Evolutionary conservation across 2,888 invertebrate genomes (phyloP).

Genomic region (Xestia xanthographa): DNA sequence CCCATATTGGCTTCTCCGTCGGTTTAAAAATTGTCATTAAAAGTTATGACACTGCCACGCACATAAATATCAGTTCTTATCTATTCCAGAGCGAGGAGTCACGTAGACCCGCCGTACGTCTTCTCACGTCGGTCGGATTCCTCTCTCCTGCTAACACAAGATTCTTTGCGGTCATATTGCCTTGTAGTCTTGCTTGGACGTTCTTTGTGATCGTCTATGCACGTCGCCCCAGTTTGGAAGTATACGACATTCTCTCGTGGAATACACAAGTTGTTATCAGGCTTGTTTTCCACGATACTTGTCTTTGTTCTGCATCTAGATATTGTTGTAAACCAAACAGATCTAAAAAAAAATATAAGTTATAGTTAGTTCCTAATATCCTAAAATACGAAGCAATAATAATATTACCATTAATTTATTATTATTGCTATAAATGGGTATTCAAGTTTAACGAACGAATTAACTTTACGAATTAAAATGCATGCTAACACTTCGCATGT

Average conservation of each 20-base stretch:
- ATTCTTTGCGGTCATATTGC: slow-evolving; percentile 39
- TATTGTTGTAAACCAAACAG: neutral
- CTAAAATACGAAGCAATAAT: no score
- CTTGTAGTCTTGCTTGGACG: slow-evolving; percentile 21
- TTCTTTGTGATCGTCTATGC: slow-evolving; percentile 22
- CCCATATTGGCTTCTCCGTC: neutral
- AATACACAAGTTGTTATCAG: slow-evolving; percentile 4
- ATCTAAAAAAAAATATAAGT: neutral
- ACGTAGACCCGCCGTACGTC: slow-evolving; percentile 38
- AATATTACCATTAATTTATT: no score
- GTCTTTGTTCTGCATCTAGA: neutral
- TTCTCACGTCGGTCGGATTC: slow-evolving; percentile 42
- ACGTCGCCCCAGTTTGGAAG: slow-evolving; percentile 15
- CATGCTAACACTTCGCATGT: neutral
- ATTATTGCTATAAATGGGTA: no score
- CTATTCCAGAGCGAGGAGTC: slow-evolving; percentile 31
- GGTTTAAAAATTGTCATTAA: neutral
- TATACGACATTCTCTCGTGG: slow-evolving; percentile 3
- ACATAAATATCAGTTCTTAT: slow-evolving; percentile 28
- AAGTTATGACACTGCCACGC: slow-evolving; percentile 5
- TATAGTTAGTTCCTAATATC: neutral
- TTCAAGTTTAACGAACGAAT: slow-evolving; percentile 1
- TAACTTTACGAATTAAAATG: neutral
- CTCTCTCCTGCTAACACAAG: slow-evolving; percentile 30
- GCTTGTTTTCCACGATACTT: neutral